phyloP scores from a whole-genome alignment of 2,797 vertebrate species.

The Mareca strepera region DNA sequence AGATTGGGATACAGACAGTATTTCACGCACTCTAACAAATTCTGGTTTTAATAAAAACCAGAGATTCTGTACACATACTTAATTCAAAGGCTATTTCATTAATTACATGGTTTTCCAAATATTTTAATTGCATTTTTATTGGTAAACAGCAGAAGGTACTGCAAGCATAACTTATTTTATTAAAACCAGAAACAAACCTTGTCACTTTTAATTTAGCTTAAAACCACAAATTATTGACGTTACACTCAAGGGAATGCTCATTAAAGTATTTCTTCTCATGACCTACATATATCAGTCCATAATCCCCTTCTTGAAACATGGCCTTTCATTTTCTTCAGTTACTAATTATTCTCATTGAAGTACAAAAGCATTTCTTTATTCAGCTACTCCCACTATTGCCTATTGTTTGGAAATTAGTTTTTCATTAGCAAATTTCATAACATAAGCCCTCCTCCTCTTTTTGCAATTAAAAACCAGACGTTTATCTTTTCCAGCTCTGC shows the following conservation, averaged over 20 bases:
- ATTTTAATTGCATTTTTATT: conserved; percentile 41
- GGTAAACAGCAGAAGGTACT: conserved; percentile 38
- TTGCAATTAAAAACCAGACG: not conserved
- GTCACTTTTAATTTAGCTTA: conserved; percentile 33
- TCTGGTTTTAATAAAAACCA: conserved; percentile 2
- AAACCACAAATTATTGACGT: conserved; percentile 25
- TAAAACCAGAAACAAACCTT: conserved; percentile 36
- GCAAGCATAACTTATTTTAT: conserved; percentile 7
- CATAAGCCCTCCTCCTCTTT: not conserved
- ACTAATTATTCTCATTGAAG: conserved; percentile 31
- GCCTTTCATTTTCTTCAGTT: conserved; percentile 15
- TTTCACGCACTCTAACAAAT: not conserved
- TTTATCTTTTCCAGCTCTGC: conserved; percentile 1
- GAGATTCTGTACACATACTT: not conserved
- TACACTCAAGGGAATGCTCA: conserved; percentile 22
- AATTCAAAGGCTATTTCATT: conserved; percentile 1
- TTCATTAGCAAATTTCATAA: conserved; percentile 40
- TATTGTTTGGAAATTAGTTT: conserved; percentile 36
- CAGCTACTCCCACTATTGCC: not conserved
- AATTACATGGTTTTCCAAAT: conserved; percentile 16
- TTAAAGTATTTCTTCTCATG: conserved; percentile 41
- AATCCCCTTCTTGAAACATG: not conserved
- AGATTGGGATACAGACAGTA: not conserved
- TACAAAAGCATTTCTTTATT: conserved; percentile 3
- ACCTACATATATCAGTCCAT: conserved; percentile 37